phyloP scores from a whole-genome alignment of 2,797 vertebrate genomes.

The Aratinga solstitialis region DNA sequence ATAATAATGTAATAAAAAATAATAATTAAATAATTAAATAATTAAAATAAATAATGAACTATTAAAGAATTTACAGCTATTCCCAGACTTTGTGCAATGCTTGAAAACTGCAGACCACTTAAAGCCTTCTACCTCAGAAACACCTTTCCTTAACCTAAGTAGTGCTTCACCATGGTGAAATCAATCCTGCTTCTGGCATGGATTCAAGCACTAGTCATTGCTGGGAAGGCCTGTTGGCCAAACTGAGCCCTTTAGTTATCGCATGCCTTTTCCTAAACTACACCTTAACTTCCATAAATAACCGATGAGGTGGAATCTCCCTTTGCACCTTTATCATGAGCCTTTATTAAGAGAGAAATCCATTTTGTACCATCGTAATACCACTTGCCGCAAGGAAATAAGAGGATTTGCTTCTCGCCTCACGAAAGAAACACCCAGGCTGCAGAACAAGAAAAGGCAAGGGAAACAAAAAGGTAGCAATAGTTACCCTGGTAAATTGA shows the following conservation, averaged over 20 bases:
- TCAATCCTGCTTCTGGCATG: background rate
- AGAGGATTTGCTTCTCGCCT: background rate
- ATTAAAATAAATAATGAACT: background rate
- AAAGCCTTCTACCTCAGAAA: background rate
- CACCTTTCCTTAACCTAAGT: background rate
- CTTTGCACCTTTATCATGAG: background rate
- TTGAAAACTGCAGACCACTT: background rate
- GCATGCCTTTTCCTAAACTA: background rate
- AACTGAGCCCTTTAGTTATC: background rate
- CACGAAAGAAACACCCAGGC: background rate
- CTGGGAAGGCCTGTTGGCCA: background rate
- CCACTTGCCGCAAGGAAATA: background rate
- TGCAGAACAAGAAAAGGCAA: slow-evolving; percentile 28
- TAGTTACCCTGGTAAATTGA: slow-evolving; percentile 39
- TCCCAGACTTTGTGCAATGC: background rate
- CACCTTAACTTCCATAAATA: slow-evolving; percentile 34
- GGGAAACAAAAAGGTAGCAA: slow-evolving; percentile 45
- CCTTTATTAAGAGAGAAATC: background rate
- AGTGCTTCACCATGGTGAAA: background rate
- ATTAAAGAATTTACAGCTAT: background rate
- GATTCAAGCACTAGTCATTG: background rate
- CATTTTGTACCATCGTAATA: background rate
- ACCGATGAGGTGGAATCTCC: background rate
- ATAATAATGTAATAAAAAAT: background rate
- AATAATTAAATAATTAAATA: background rate